A percentile compares a stretch with the other conserved stretches of the same genome.
These are phyloP conservation scores for Thamnophis elegans DNA, from an alignment of 2,797 vertebrate genomes.

Conservation along the genomic window DNA sequence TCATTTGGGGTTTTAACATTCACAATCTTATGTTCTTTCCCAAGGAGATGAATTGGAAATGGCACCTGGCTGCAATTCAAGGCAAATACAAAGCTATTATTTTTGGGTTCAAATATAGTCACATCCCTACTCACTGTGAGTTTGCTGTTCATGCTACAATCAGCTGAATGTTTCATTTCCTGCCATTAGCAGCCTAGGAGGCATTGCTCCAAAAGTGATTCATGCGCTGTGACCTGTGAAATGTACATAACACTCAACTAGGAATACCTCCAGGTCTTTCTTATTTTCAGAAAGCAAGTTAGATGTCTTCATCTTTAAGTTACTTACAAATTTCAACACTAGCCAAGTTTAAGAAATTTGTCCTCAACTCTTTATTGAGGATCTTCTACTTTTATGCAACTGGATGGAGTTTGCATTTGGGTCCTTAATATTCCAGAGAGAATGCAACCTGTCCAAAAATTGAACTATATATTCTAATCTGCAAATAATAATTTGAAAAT, in stretches of 20 bases:
- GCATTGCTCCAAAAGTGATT: background rate
- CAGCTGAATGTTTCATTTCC: background rate
- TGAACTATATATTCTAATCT: background rate
- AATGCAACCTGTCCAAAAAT: background rate
- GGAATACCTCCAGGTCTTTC: background rate
- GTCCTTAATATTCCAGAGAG: background rate
- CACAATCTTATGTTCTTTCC: background rate
- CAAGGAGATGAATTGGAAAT: background rate
- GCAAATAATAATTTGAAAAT: background rate
- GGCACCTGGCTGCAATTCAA: background rate
- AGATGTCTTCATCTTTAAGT: slow-evolving; percentile 19
- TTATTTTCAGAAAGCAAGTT: background rate
- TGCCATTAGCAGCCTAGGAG: background rate
- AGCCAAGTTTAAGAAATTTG: background rate
- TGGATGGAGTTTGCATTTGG: background rate
- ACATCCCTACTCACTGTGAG: background rate
- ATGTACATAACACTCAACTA: background rate
- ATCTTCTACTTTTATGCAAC: slow-evolving; percentile 1
- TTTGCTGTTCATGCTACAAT: background rate
- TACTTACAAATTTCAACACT: background rate
- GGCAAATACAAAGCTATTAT: too few species aligned
- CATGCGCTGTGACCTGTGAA: background rate
- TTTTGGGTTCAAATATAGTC: background rate
- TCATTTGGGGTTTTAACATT: background rate
- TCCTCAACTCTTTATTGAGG: slow-evolving; percentile 3